Conservation (phyloP, 1,140 invertebrate species). For the Caenorhabditis briggsae region DNA sequence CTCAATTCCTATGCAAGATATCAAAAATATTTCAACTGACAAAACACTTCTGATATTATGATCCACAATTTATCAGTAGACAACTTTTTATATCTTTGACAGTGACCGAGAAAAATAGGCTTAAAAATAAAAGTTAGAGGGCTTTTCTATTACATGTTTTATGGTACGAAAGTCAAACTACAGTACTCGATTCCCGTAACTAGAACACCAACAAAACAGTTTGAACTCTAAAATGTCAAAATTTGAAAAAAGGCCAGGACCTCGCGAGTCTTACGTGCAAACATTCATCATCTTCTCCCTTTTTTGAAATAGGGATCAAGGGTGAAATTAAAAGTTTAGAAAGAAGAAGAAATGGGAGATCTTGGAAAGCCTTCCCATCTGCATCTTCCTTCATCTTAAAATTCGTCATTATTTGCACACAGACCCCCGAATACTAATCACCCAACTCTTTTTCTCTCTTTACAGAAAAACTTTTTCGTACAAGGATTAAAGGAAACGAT, state of each 20-base stretch:
- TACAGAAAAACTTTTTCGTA: neutral
- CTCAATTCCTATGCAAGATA: too few relatives aligned
- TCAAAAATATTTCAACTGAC: too few relatives aligned
- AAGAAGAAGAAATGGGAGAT: neutral
- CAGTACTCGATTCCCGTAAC: too few relatives aligned
- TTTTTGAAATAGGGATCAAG: neutral
- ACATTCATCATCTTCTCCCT: neutral
- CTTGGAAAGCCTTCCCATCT: neutral
- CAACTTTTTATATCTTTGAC: too few relatives aligned
- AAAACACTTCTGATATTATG: too few relatives aligned
- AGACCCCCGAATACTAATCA: constrained; percentile 44
- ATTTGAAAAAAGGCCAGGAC: neutral
- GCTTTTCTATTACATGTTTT: too few relatives aligned
- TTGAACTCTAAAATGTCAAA: too few relatives aligned
- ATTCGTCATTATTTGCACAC: constrained; percentile 31
- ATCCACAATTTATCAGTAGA: too few relatives aligned
- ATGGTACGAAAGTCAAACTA: too few relatives aligned
- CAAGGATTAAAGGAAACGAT: neutral
- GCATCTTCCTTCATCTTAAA: neutral
- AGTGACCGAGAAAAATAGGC: too few relatives aligned
- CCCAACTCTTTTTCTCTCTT: neutral
- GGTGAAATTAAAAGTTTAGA: constrained; percentile 41
- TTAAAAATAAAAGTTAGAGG: too few relatives aligned
- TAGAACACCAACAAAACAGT: neutral
- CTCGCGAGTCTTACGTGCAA: neutral